Evolutionary conservation across 2,797 vertebrate species (phyloP).

Genomic region (Scleropages formosus): DNA sequence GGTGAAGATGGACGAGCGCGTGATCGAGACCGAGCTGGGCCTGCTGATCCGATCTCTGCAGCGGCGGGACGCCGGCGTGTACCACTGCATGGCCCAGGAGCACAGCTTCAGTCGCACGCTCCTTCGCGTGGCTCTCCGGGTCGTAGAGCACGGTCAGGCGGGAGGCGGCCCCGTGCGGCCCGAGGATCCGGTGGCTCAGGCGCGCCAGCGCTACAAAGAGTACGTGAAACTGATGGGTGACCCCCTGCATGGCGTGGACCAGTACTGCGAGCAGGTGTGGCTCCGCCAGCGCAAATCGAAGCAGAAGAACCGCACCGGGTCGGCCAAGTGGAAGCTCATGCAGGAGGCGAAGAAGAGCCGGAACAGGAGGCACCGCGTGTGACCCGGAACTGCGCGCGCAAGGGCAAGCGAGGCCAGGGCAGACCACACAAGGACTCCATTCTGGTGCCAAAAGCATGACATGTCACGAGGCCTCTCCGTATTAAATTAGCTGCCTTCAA

Average conservation of each 20-base stretch:
- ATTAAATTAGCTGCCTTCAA: background rate
- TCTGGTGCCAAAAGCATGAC: too few species aligned
- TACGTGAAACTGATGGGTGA: constrained; percentile 87
- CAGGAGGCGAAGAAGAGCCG: constrained; percentile 93
- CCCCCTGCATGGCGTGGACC: constrained; percentile 82
- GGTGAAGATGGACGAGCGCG: constrained; percentile 83
- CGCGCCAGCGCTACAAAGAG: constrained; percentile 87
- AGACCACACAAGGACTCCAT: too few species aligned
- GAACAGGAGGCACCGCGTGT: constrained; percentile 80
- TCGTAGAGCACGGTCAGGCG: constrained; percentile 82
- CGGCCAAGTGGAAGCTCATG: constrained; percentile 91
- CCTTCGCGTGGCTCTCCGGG: constrained; percentile 78
- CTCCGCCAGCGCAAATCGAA: constrained; percentile 78
- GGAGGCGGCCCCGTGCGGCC: constrained; percentile 66
- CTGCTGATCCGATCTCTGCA: constrained; percentile 88
- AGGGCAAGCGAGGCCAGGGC: too few species aligned
- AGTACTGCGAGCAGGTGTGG: constrained; percentile 96
- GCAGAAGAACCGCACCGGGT: constrained; percentile 68
- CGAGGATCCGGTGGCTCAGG: constrained; percentile 69
- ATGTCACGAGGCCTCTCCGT: background rate
- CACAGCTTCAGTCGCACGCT: constrained; percentile 86
- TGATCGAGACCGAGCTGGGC: constrained; percentile 83
- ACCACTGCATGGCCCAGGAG: constrained; percentile 87
- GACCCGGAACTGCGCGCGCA: too few species aligned
- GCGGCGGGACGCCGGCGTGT: constrained; percentile 76